phyloP scores from a whole-genome alignment of 2,888 invertebrate species.

The Xestobium rufovillosum region DNA sequence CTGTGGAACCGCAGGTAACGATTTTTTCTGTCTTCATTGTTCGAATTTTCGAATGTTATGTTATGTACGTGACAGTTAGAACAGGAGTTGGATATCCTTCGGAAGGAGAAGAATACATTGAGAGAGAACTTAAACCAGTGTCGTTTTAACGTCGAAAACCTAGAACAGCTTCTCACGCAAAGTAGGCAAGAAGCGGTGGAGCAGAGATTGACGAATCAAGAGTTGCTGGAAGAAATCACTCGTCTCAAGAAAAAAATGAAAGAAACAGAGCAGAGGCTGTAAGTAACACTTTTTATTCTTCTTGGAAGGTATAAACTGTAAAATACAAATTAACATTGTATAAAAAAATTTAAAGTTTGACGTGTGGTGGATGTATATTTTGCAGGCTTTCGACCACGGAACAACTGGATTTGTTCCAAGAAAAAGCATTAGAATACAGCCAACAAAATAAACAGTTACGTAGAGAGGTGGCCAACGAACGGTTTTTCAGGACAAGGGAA shows the following conservation, averaged over 20 bases:
- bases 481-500: slow-evolving; percentile 44
- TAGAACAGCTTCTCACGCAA: slow-evolving; percentile 50
- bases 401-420: slow-evolving; percentile 47
- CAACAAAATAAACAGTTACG: slow-evolving; percentile 48
- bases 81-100: slow-evolving; percentile 22
- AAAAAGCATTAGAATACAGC: slow-evolving; percentile 48
- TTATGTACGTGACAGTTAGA: too few species aligned
- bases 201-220: slow-evolving; percentile 54
- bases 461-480: slow-evolving; percentile 48
- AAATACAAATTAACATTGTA: too few species aligned
- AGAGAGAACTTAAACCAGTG: slow-evolving; percentile 43
- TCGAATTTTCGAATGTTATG: too few species aligned
- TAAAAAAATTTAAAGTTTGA: too few species aligned
- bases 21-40: too few species aligned
- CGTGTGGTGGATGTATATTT: too few species aligned
- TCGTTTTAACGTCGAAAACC: slow-evolving; percentile 48
- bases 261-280: slow-evolving; percentile 49
- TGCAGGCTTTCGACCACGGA: slow-evolving; percentile 39
- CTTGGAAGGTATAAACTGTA: too few species aligned
- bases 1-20: background rate
- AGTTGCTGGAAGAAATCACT: slow-evolving; percentile 55
- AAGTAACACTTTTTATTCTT: slow-evolving; percentile 33
- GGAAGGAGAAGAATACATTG: slow-evolving; percentile 46
- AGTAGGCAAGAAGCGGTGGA: slow-evolving; percentile 56
- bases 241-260: slow-evolving; percentile 49